These are phyloP conservation scores for Linepithema humile DNA, from an alignment of 1,140 invertebrate species.

Conservation along the genomic window DNA sequence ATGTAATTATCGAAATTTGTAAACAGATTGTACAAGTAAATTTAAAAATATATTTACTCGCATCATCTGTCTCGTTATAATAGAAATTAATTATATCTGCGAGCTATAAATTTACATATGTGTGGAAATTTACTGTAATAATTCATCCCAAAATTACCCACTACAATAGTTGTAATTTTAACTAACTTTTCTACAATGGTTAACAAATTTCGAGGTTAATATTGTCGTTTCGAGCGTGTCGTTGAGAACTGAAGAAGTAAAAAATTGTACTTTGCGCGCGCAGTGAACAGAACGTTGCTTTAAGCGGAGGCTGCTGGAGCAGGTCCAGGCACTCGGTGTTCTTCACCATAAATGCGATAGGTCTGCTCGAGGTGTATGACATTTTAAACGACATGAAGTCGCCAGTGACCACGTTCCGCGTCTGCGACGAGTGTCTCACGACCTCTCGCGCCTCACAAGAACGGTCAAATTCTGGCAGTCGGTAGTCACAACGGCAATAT, in stretches of 20 bases:
- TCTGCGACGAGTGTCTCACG: constrained; percentile 87
- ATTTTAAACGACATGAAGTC: constrained; percentile 92
- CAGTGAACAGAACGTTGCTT: constrained; percentile 73
- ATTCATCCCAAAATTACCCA: too few relatives aligned
- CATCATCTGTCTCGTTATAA: too few relatives aligned
- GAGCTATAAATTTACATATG: too few relatives aligned
- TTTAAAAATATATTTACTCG: too few relatives aligned
- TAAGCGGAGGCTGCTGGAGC: constrained; percentile 95
- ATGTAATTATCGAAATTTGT: too few relatives aligned
- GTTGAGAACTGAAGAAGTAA: not conserved
- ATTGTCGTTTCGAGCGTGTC: not conserved
- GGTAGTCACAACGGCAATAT: constrained; percentile 92
- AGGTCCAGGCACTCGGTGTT: constrained; percentile 86
- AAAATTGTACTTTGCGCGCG: not conserved
- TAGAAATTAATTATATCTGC: too few relatives aligned
- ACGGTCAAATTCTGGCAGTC: constrained; percentile 88
- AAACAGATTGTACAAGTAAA: too few relatives aligned
- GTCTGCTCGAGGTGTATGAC: constrained; percentile 94
- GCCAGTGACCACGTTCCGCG: constrained; percentile 91
- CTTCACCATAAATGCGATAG: constrained; percentile 85
- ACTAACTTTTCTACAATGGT: too few relatives aligned
- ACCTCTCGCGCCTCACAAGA: constrained; percentile 86
- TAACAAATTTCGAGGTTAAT: constrained; percentile 6
- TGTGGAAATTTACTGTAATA: too few relatives aligned
- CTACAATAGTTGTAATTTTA: too few relatives aligned